Percentiles rank a stretch among this genome's conserved stretches.
phyloP scores from a whole-genome alignment of 2,113 vertebrate species.

The Antechinus stuartii region DNA sequence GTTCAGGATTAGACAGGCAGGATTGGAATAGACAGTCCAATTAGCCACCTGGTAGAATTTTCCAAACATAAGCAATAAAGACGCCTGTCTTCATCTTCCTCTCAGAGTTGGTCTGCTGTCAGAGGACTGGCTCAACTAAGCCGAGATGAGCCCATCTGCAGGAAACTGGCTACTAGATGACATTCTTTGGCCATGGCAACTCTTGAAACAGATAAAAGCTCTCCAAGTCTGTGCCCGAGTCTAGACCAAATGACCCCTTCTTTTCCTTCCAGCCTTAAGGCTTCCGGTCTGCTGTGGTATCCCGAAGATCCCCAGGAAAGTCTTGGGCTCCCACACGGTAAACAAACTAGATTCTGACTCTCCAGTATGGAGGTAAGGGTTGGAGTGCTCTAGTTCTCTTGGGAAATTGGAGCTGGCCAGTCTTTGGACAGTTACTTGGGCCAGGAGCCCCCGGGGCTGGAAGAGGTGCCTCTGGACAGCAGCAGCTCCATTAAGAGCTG shows the following conservation, averaged over 20 bases:
- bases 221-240: neutral
- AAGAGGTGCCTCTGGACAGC: neutral
- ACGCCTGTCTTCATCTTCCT: neutral
- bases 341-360: neutral
- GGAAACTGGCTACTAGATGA: neutral
- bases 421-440: neutral
- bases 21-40: neutral
- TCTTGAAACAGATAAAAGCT: neutral
- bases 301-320: neutral
- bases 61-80: neutral
- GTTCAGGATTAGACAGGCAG: neutral
- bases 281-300: neutral
- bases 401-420: neutral
- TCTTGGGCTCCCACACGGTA: neutral
- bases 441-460: neutral
- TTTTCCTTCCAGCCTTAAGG: neutral
- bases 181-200: neutral
- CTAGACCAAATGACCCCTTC: neutral
- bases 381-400: neutral
- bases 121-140: neutral
- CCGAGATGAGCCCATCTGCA: neutral
- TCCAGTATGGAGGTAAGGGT: neutral
- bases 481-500: neutral
- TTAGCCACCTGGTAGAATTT: neutral
- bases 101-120: neutral